Evolutionary conservation across 2,888 invertebrate species (phyloP).

Genomic region (Schizaphis graminum): DNA sequence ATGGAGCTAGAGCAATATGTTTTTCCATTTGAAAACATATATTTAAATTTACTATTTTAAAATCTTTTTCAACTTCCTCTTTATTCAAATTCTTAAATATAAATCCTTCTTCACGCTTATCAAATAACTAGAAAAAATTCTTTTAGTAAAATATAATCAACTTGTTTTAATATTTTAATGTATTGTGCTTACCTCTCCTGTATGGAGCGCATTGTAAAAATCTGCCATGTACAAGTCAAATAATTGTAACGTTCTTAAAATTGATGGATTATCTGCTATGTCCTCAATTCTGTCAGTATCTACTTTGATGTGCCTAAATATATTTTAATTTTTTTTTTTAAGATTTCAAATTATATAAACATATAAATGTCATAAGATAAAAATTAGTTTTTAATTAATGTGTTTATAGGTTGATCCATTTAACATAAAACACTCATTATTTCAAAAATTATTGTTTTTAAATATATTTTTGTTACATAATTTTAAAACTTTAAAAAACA

Average conservation of each 20-base stretch:
- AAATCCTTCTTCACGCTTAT: constrained; percentile 60
- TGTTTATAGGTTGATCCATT: not conserved
- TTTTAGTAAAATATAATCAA: not conserved
- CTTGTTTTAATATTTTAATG: not conserved
- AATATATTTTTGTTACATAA: no score
- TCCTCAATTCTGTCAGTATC: constrained; percentile 18
- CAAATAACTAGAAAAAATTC: constrained; percentile 38
- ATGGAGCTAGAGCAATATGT: constrained; percentile 62
- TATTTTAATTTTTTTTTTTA: not conserved
- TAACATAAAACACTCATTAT: not conserved
- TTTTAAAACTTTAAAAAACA: no score
- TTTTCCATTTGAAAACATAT: constrained; percentile 55
- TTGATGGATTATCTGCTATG: not conserved
- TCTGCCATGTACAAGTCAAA: constrained; percentile 54
- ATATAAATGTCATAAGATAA: not conserved
- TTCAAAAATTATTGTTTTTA: no score
- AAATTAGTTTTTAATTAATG: not conserved
- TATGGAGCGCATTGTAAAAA: constrained; percentile 34
- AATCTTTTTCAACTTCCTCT: constrained; percentile 42
- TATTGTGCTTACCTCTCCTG: constrained; percentile 39
- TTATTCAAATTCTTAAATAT: constrained; percentile 35
- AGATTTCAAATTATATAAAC: not conserved
- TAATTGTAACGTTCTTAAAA: not conserved
- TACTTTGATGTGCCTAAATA: constrained; percentile 26
- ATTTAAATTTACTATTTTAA: constrained; percentile 51